Conservation (phyloP, 2,113 vertebrate species). For the Pollimyrus isidori region DNA sequence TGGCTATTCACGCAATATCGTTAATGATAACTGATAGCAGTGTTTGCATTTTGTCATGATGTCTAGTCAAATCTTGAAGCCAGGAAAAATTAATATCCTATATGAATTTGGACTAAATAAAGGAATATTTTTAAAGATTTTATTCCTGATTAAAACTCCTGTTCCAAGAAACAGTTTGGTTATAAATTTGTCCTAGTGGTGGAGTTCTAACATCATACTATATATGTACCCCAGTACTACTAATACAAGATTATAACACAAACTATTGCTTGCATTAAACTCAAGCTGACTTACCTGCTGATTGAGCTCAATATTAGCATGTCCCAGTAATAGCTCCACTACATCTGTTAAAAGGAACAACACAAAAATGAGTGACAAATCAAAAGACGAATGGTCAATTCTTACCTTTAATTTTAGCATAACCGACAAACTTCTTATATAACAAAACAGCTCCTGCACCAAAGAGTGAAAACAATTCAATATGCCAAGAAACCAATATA, state of each 20-base stretch:
- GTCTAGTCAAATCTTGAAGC: background rate
- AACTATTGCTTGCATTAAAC: background rate
- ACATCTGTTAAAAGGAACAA: constrained; percentile 67
- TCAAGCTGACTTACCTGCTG: constrained; percentile 73
- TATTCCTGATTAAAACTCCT: background rate
- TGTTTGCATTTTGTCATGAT: background rate
- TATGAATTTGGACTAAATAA: background rate
- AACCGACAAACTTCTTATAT: background rate
- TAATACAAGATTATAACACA: background rate
- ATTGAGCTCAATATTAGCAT: constrained; percentile 85
- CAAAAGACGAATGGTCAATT: background rate
- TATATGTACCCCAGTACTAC: background rate
- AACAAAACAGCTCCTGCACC: background rate
- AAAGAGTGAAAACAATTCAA: background rate
- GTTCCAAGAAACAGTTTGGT: background rate
- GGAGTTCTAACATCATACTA: background rate
- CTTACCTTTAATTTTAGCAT: background rate
- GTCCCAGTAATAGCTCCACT: constrained; percentile 82
- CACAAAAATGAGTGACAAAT: background rate
- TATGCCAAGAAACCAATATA: background rate
- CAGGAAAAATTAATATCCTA: background rate
- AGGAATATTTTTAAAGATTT: background rate
- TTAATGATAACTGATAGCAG: background rate
- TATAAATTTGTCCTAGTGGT: background rate
- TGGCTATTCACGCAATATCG: background rate